Base-by-base conservation (phyloP, 53 echinoderm and acorn worm species). In the Henricia sp. region DNA sequence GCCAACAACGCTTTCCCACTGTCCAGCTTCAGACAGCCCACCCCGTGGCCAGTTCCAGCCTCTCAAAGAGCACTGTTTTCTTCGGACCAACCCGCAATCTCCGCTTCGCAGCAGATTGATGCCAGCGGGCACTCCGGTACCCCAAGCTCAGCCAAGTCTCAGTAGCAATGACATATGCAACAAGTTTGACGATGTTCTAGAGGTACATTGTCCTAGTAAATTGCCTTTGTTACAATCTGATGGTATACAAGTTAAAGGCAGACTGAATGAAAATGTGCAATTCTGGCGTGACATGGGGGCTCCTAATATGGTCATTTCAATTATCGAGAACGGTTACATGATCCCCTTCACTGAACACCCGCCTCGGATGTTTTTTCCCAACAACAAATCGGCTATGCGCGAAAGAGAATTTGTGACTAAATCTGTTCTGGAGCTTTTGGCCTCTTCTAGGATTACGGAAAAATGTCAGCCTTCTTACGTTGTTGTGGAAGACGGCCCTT, bases 351-450 rank as follows among this genome's bases (percentile, higher is more conserved):
- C 17, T 17, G 39, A 67, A 67, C 1, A 6, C 24, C 67, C 67
- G 1, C 67, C 67, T 37, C 67, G 36, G 17, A 67, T 67, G 16
- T 36, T 1, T 36, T 67, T 67, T 37, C 13, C 13, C 3, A 24
- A 34, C 39, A 67, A 67, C 67, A 37, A 67, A 37, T 67, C 67
- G 13, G 67, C 67, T 17, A n/a, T 67, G 39, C 35, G 37, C 13
- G 67, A 67, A 2, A 16, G 23, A 17, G 13, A 0, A 37, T 67
- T 67, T 37, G 39, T 38, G 36, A 36, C 67, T 2, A 23, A 67
- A 14, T 67, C 67, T 17, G 37, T 67, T 35, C 35, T 35, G 3
- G 36, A 67, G 24, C 37, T 67, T 16, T 37, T 67, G 37, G 67
- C 25, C 1, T 33, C 67, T 55, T 11, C 17, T 55, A 33, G 67